Evolutionary conservation across 2,113 vertebrate species (phyloP).

Genomic region (Rutilus rutilus): DNA sequence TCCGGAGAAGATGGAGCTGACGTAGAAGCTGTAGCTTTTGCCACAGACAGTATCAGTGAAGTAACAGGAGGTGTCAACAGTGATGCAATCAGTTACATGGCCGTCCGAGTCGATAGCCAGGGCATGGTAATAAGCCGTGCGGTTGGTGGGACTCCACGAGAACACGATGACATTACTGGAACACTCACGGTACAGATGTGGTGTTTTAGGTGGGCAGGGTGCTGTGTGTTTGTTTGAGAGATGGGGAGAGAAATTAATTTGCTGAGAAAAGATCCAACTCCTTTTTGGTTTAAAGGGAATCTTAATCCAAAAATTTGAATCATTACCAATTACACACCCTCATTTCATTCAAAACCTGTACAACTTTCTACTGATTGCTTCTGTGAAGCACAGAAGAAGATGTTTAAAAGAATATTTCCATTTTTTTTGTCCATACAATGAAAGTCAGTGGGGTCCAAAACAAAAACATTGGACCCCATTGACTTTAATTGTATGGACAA

Average conservation of each 20-base stretch:
- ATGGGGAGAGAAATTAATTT: background rate
- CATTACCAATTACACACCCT: background rate
- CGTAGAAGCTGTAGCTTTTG: constrained; percentile 66
- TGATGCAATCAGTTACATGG: constrained; percentile 61
- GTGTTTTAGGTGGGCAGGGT: constrained; percentile 71
- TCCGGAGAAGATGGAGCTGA: constrained; percentile 63
- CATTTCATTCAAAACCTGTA: background rate
- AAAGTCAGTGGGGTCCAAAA: background rate
- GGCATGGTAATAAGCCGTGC: constrained; percentile 72
- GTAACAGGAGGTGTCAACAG: constrained; percentile 67
- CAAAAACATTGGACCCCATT: background rate
- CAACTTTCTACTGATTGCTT: background rate
- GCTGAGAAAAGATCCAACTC: background rate
- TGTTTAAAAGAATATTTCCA: background rate
- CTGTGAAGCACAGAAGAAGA: background rate
- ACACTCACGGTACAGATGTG: constrained; percentile 61
- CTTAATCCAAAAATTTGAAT: background rate
- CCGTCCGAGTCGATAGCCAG: constrained; percentile 59
- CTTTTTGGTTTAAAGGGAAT: background rate
- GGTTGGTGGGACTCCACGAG: constrained; percentile 69
- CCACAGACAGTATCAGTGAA: constrained; percentile 74
- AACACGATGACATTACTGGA: constrained; percentile 70
- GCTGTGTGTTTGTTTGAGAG: constrained; percentile 60
- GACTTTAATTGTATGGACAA: background rate
- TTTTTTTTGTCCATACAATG: background rate